Percentiles rank a stretch among this genome's conserved stretches.
These are phyloP conservation scores for Aromia moschata DNA, from an alignment of 2,888 invertebrate genomes.

Conservation along the genomic window DNA sequence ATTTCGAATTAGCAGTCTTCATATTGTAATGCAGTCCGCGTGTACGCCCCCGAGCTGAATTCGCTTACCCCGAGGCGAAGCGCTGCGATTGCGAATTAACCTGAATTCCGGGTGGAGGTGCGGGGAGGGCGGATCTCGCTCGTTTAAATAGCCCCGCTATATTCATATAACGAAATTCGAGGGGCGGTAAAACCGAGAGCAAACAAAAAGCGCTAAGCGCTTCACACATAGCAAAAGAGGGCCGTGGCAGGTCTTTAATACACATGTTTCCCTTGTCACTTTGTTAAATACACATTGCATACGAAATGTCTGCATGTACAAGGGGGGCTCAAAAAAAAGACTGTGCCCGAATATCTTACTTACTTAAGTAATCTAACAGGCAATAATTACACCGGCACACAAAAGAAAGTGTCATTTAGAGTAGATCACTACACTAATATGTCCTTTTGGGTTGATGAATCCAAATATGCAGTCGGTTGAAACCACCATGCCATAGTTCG, in stretches of 20 bases:
- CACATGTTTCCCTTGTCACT: constrained; percentile 54
- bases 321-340: too few relatives aligned
- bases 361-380: too few relatives aligned
- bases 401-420: too few relatives aligned
- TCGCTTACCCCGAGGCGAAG: background rate
- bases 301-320: constrained; percentile 60
- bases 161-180: constrained; percentile 34
- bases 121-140: too few relatives aligned
- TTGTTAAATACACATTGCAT: constrained; percentile 66
- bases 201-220: constrained; percentile 47
- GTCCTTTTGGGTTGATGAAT: too few relatives aligned
- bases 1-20: background rate
- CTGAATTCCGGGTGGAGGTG: constrained; percentile 7
- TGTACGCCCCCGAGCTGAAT: background rate
- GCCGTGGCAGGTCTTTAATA: constrained; percentile 50
- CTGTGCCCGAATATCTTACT: too few relatives aligned
- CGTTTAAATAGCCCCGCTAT: constrained; percentile 39
- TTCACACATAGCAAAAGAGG: constrained; percentile 46
- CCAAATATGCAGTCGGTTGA: too few relatives aligned
- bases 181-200: constrained; percentile 41
- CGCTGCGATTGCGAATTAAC: constrained; percentile 6
- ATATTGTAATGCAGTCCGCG: background rate
- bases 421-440: too few relatives aligned
- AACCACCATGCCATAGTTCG: too few relatives aligned
- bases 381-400: too few relatives aligned